Evolutionary conservation across 2,888 invertebrate genomes (phyloP).

Genomic region (Leptarthrus brevirostris): DNA sequence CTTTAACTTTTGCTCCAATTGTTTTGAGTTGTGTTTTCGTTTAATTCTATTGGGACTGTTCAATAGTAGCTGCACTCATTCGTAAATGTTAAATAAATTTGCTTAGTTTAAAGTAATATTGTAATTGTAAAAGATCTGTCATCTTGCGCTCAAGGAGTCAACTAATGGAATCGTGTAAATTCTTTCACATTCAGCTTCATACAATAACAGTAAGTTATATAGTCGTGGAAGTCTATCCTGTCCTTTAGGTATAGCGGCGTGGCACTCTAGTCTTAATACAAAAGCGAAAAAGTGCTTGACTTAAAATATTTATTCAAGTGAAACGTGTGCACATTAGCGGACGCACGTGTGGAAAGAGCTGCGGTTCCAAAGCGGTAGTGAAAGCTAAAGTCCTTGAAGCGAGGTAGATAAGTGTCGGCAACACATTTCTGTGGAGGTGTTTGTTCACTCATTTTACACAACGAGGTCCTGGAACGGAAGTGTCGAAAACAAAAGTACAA

Average conservation of each 20-base stretch:
- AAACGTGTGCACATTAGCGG: slow-evolving; percentile 12
- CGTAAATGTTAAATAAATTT: no score
- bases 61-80: no score
- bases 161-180: no score
- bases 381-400: neutral
- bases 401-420: neutral
- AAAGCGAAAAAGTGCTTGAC: neutral
- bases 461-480: slow-evolving; percentile 6
- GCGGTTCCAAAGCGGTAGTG: neutral
- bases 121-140: no score
- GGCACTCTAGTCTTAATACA: neutral
- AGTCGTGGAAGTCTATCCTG: no score
- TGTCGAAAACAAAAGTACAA: slow-evolving; percentile 35
- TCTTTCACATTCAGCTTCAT: no score
- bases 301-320: slow-evolving; percentile 21
- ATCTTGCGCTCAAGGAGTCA: no score
- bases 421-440: slow-evolving; percentile 17
- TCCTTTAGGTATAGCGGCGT: no score
- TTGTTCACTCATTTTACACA: slow-evolving; percentile 25
- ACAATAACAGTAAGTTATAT: no score
- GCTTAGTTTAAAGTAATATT: no score
- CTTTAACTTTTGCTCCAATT: slow-evolving; percentile 19
- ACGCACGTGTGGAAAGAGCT: neutral
- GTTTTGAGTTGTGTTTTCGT: neutral
- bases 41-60: no score